phyloP scores from a whole-genome alignment of 2,113 vertebrate species.

The Brevimyrus niger region DNA sequence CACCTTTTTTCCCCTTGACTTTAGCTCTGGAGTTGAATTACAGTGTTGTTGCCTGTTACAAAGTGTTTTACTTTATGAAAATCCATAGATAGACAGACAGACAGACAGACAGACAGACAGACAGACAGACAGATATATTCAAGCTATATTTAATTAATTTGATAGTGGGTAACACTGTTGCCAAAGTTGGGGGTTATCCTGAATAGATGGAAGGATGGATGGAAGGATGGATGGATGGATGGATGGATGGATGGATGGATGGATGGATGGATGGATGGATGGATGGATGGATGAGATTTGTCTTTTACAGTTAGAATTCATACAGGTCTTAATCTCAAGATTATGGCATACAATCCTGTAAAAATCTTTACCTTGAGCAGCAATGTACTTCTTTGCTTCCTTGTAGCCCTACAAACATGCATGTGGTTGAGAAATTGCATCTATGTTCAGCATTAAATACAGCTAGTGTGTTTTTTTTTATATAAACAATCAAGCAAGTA shows the following conservation, averaged over 20 bases:
- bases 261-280: neutral
- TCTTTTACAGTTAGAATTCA: neutral
- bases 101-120: neutral
- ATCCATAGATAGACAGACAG: neutral
- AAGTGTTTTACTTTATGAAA: neutral
- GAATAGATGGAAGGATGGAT: neutral
- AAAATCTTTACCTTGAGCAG: constrained; percentile 79
- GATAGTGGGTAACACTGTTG: neutral
- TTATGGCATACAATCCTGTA: neutral
- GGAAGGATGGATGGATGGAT: neutral
- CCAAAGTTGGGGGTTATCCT: neutral
- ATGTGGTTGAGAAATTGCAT: neutral
- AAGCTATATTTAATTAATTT: neutral
- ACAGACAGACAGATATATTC: neutral
- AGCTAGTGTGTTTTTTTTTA: neutral
- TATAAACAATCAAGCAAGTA: neutral
- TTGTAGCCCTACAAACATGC: constrained; percentile 76
- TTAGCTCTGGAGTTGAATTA: neutral
- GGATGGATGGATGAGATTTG: neutral
- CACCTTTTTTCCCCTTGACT: neutral
- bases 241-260: neutral
- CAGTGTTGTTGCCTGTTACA: neutral
- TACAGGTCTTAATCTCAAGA: neutral
- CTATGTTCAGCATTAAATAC: neutral
- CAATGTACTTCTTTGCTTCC: constrained; percentile 90